Percentiles rank a stretch among this genome's conserved stretches.
These are phyloP conservation scores for Portunus trituberculatus DNA, from an alignment of 1,140 invertebrate species.

Conservation along the genomic window DNA sequence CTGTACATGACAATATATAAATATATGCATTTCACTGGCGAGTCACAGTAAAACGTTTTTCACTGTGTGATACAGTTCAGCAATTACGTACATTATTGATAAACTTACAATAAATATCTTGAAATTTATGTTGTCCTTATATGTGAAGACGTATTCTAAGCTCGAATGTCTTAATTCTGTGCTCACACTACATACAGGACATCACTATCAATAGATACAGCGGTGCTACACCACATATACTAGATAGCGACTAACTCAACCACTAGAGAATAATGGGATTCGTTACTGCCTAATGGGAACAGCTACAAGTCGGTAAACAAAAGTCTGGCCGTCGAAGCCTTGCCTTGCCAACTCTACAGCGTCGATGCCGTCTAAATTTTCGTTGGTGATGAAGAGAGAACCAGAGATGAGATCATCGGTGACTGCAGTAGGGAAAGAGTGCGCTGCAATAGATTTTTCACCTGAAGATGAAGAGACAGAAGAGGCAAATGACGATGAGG, in stretches of 20 bases:
- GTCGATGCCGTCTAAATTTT: constrained; percentile 56
- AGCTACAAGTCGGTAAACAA: constrained; percentile 28
- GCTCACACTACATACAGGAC: too few relatives aligned
- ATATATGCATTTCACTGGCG: not conserved
- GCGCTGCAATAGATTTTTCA: not conserved
- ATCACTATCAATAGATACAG: too few relatives aligned
- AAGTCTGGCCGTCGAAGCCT: constrained; percentile 35
- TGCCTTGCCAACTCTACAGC: constrained; percentile 46
- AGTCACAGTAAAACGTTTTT: not conserved
- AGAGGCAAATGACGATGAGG: not conserved
- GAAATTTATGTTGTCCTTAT: too few relatives aligned
- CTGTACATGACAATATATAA: not conserved
- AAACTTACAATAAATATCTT: too few relatives aligned
- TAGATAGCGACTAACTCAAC: too few relatives aligned
- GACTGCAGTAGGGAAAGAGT: not conserved
- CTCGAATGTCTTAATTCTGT: too few relatives aligned
- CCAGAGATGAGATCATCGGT: constrained; percentile 53
- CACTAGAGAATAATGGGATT: not conserved
- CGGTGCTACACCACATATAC: too few relatives aligned
- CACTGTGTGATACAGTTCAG: too few relatives aligned
- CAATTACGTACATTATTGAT: too few relatives aligned
- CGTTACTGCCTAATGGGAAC: constrained; percentile 56
- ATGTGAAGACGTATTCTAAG: too few relatives aligned
- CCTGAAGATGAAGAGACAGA: not conserved
- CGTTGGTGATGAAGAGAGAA: constrained; percentile 46